Conservation (phyloP, 2,888 invertebrate species). For the Ceratothoa steindachneri region DNA sequence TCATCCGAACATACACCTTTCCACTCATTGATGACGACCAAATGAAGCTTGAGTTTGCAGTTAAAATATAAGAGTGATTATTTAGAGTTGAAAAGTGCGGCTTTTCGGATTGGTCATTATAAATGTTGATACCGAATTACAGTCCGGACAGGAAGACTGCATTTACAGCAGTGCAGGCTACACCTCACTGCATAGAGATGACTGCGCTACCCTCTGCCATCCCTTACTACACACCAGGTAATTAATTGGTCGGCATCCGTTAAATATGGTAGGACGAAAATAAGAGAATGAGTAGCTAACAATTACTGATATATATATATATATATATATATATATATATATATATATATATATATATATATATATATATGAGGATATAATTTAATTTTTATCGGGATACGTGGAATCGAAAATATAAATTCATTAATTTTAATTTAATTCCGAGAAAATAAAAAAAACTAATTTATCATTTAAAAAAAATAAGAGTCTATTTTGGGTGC, state of each 20-base stretch:
- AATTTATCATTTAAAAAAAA: too few species aligned
- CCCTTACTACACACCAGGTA: constrained; percentile 39
- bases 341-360: not conserved
- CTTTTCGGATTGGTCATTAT: not conserved
- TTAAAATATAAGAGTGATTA: too few species aligned
- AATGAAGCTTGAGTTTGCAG: too few species aligned
- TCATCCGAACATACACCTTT: too few species aligned
- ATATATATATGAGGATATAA: not conserved
- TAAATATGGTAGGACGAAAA: not conserved
- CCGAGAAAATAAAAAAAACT: too few species aligned
- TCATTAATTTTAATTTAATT: too few species aligned
- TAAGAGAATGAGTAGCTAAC: not conserved
- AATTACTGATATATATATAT: constrained; percentile 6
- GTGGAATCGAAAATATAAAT: too few species aligned
- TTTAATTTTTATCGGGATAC: not conserved
- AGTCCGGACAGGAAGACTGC: not conserved
- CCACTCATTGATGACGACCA: too few species aligned
- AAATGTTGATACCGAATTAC: not conserved
- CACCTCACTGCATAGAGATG: constrained; percentile 11
- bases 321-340: constrained; percentile 13
- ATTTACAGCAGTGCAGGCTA: not conserved
- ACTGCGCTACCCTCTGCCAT: constrained; percentile 42
- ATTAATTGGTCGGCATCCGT: not conserved
- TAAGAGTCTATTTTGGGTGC: too few species aligned
- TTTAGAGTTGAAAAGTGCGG: too few species aligned